Percentiles rank a stretch among this genome's conserved stretches.
Evolutionary conservation across 2,797 vertebrate species (phyloP).

Genomic region (Florisuga fusca): DNA sequence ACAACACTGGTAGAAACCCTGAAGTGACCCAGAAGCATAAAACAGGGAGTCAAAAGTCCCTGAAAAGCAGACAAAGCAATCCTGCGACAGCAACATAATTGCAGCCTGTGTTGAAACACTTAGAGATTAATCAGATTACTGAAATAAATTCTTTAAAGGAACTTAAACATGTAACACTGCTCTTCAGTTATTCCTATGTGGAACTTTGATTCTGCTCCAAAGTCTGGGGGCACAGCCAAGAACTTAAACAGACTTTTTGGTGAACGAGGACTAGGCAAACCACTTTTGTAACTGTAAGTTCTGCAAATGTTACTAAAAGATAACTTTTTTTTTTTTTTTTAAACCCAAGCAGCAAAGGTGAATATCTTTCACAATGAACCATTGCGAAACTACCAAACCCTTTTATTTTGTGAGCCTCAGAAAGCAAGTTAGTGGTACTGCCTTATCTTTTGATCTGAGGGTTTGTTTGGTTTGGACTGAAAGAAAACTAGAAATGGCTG

Average conservation of each 20-base stretch:
- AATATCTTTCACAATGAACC: constrained; percentile 65
- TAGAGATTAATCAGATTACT: neutral
- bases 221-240: neutral
- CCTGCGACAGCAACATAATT: neutral
- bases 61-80: constrained; percentile 55
- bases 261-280: constrained; percentile 35
- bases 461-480: constrained; percentile 60
- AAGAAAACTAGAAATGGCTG: constrained; percentile 50
- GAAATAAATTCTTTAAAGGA: neutral
- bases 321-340: neutral
- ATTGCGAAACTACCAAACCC: constrained; percentile 62
- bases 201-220: neutral
- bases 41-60: constrained; percentile 51
- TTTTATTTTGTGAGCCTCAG: constrained; percentile 37
- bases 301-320: constrained; percentile 55
- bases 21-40: constrained; percentile 11
- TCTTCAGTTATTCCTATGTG: neutral
- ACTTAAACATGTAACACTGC: neutral
- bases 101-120: neutral
- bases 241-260: constrained; percentile 2
- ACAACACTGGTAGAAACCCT: constrained; percentile 43
- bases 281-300: constrained; percentile 51
- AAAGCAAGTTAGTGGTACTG: constrained; percentile 9
- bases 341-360: constrained; percentile 62
- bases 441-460: constrained; percentile 44